Evolutionary conservation across 2,888 invertebrate genomes (phyloP), one percentile per base, ranked within the genome.

Genomic region (Thereva nobilitata): DNA sequence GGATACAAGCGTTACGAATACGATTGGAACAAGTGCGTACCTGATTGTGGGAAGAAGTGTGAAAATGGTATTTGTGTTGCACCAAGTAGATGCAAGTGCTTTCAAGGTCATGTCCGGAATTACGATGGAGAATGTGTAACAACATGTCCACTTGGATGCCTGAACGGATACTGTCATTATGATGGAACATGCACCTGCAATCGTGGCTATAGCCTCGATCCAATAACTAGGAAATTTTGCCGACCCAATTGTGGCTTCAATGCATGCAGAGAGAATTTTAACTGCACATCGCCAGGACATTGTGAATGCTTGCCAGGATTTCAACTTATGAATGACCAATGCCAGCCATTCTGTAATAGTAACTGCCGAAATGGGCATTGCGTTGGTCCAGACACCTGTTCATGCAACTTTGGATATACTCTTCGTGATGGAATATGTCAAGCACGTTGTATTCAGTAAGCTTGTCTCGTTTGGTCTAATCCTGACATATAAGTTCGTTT

Each of bases 1-100:
- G 91, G 91, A 35, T 91, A 87, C 78, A 81, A 82, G 61, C 83
- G 84, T 4, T 85, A 87, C 73, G 79, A 82, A 1, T 84, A 87
- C 76, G 83, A 85, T 23, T 23, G 23, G 23, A 23, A 23, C 23
- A 2, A 76, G 4, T 80, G 80, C 56, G 72, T 73, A 54, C 77
- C 80, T 0, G 67, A 74, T 4, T 80, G 80, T 66, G 71, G 76
- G 3, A 78, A 77, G 2, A 77, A 77, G 12, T 82, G 81, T 47
- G 76, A 76, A 3, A 72, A 74, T 5, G 85, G 85, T 40, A 87
- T 23, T 3, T 81, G 80, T 68, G 65, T 64, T 5, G 72, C 73
- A 1, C 77, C 79, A 0, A 68, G 69, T 0, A 70, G 57, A 1
- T 82, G 81, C 42, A 40, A 34, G 1, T 81, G 81, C 61, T 70